A percentile compares a stretch with the other conserved stretches of the same genome.
These are phyloP conservation scores for Buteo buteo DNA, from an alignment of 2,113 vertebrate genomes.

Conservation along the genomic window DNA sequence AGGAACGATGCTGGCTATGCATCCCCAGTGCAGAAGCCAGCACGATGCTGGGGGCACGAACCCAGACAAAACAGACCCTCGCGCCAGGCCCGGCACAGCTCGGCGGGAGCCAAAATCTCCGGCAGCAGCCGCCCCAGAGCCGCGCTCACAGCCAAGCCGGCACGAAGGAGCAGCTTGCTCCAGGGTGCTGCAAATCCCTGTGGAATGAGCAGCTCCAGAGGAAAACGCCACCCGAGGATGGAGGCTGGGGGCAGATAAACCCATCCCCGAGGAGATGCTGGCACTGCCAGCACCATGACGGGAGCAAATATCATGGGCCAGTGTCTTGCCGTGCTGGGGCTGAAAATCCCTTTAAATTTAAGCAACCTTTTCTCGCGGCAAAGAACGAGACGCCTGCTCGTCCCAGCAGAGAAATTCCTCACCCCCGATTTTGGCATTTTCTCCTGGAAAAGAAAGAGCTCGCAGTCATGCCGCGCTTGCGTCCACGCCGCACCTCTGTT, in stretches of 20 bases:
- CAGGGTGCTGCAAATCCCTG: not conserved
- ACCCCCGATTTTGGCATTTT: not conserved
- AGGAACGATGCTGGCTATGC: not conserved
- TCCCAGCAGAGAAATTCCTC: not conserved
- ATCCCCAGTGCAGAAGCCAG: not conserved
- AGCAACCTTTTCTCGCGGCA: not conserved
- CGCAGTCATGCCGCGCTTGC: not conserved
- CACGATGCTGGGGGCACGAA: not conserved
- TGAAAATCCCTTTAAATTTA: not conserved
- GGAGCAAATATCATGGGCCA: not conserved
- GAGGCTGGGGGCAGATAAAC: not conserved
- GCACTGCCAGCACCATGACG: fast-evolving
- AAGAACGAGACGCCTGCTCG: not conserved
- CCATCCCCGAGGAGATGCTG: not conserved
- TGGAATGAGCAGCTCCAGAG: not conserved
- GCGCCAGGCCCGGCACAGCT: not conserved
- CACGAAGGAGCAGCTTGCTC: not conserved
- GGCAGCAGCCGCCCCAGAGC: not conserved
- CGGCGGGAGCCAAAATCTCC: not conserved
- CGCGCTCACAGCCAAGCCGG: not conserved
- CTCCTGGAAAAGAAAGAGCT: not conserved
- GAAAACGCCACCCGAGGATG: not conserved
- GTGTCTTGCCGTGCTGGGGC: fast-evolving
- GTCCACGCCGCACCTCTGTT: not conserved
- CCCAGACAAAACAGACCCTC: slow-evolving; percentile 32